Evolutionary conservation across 2,888 invertebrate species (phyloP), one percentile per base, ranked within the genome.

Genomic region (Eupithecia centaureata): DNA sequence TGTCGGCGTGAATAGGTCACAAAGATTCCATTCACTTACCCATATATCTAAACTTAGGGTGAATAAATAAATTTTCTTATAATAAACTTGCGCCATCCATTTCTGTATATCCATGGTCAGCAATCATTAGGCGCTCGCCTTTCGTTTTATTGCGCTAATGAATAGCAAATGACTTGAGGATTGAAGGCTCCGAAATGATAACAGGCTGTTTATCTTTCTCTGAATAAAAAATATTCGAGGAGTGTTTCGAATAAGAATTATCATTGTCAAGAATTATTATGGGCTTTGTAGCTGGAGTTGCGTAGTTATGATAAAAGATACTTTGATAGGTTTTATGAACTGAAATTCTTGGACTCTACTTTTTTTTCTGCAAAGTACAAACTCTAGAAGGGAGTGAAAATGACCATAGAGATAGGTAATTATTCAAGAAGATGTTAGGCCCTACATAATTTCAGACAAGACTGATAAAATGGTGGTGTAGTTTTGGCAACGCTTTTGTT

Each of bases 121-220:
- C 67, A 68, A 75, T 76, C 74, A 70, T 73, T 73, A 75, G 70
- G 57, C 64, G 67, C 67, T 67, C 54, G 52, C 64, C 60, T 75
- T 72, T 72, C 73, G 64, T 71, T 75, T 72, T 71, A 71, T 70
- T 68, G 67, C 51, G 67, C 61, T 73, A 73, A 72, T 74, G 74
- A 76, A 74, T 73, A 68, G 70, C 67, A 71, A 74, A 74, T 72
- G 71, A 67, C 66, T 68, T 32, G 61, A 38, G 42, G 64, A 67
- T 61, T 67, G 47, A 67, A 64, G 61, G 25, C 42, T 67, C 60
- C 32, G 30, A 60, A 64, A 61, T 70, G 61, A 62, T 65, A 67
- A 70, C 56, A 58, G 42, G 38, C 35, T 68, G 30, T 58, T 35
- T 59, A 62, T 62, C 42, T 68, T 54, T 58, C 60, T 62, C 32